Conservation (phyloP, 2,797 vertebrate genomes). For the Acanthurus leucopareius region DNA sequence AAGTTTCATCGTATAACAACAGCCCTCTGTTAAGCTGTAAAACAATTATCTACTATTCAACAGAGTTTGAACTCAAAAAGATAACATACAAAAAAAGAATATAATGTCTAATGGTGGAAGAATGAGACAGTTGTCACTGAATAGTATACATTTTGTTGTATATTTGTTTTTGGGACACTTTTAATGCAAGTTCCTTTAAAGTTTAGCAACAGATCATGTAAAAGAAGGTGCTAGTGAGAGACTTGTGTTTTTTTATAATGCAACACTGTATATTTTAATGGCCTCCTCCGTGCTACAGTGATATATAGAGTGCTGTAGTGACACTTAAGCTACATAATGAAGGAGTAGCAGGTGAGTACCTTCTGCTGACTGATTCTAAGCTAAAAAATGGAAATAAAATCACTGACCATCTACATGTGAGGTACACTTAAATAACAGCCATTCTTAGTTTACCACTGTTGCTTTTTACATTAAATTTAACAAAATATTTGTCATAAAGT, state of each 20-base stretch:
- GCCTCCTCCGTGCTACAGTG: neutral
- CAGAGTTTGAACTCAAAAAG: slow-evolving; percentile 7
- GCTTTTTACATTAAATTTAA: neutral
- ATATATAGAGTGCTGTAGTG: neutral
- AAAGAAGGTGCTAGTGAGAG: neutral
- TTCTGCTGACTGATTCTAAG: slow-evolving; percentile 1
- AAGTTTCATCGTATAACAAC: neutral
- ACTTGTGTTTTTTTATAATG: neutral
- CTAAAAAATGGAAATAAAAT: too few relatives aligned
- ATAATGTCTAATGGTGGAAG: neutral
- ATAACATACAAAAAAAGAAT: neutral
- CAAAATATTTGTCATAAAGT: too few relatives aligned
- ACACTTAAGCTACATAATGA: neutral
- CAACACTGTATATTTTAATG: slow-evolving; percentile 16
- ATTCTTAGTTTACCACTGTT: neutral
- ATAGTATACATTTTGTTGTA: neutral
- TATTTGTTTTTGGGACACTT: neutral
- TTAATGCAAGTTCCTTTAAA: neutral
- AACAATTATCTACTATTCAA: neutral
- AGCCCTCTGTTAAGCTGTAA: neutral
- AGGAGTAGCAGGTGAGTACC: neutral
- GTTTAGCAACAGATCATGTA: slow-evolving; percentile 13
- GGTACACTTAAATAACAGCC: neutral
- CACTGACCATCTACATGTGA: neutral
- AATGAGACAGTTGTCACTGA: neutral